Conservation (phyloP, 2,888 invertebrate species). For the Piscicola geometra region DNA sequence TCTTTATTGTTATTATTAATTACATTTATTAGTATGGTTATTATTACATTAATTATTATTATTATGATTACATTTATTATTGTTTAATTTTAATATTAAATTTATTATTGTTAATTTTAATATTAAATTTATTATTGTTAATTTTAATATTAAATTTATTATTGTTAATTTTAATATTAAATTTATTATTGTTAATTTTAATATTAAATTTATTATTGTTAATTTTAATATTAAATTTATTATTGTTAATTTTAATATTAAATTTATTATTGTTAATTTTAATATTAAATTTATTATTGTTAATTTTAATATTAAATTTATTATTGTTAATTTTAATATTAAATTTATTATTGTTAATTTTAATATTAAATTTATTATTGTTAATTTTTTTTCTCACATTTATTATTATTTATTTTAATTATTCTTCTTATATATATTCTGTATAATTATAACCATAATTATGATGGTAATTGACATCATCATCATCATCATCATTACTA, state of each 20-base stretch:
- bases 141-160: conserved; percentile 3
- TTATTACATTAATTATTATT: too few relatives aligned
- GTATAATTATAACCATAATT: not conserved
- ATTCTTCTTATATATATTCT: not conserved
- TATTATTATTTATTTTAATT: not conserved
- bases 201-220: not conserved
- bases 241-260: conserved; percentile 1
- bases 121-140: not conserved
- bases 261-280: not conserved
- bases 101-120: too few relatives aligned
- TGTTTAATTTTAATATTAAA: too few relatives aligned
- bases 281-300: not conserved
- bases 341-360: too few relatives aligned
- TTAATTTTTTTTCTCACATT: not conserved
- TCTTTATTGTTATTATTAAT: too few relatives aligned
- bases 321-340: not conserved
- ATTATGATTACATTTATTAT: too few relatives aligned
- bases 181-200: conserved; percentile 4
- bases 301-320: not conserved
- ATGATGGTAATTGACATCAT: too few relatives aligned
- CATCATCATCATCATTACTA: too few relatives aligned
- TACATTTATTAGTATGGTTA: not conserved
- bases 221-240: not conserved
- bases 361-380: not conserved
- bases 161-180: conserved; percentile 9